Conservation (phyloP, 2,113 vertebrate genomes). For the Origma solitaria region DNA sequence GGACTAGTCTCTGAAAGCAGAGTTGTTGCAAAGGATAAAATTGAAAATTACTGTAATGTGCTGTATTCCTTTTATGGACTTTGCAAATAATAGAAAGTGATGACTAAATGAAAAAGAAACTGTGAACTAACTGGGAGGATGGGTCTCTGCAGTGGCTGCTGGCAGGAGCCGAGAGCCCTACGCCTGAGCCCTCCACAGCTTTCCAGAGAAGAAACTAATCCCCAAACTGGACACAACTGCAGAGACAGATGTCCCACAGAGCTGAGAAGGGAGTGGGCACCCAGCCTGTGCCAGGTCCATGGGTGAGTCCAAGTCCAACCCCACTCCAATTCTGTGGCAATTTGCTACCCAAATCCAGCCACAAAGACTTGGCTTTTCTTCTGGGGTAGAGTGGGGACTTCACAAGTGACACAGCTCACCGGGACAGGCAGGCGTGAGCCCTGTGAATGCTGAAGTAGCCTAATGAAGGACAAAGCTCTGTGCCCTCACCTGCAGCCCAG, state of each 20-base stretch:
- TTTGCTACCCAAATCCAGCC: neutral
- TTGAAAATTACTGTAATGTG: neutral
- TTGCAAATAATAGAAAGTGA: slow-evolving; percentile 6
- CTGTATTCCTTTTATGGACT: neutral
- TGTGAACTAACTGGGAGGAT: neutral
- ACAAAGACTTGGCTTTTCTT: neutral
- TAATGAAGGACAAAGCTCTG: neutral
- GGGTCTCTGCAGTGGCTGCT: neutral
- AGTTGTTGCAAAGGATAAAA: neutral
- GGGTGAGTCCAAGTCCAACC: neutral
- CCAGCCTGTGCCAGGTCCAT: neutral
- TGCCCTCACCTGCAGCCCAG: neutral
- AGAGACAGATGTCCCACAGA: neutral
- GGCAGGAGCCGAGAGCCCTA: neutral
- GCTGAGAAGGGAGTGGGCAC: neutral
- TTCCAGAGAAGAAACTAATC: neutral
- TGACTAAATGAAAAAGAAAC: neutral
- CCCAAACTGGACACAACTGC: neutral
- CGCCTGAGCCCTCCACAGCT: neutral
- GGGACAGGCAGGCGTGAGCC: neutral
- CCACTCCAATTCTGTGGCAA: neutral
- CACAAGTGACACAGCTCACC: neutral
- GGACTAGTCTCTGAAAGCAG: neutral
- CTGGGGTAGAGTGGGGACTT: neutral
- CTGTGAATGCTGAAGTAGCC: neutral